Percentiles rank a stretch among this genome's conserved stretches.
Conservation (phyloP, 2,113 vertebrate genomes). For the Hoplias malabaricus region DNA sequence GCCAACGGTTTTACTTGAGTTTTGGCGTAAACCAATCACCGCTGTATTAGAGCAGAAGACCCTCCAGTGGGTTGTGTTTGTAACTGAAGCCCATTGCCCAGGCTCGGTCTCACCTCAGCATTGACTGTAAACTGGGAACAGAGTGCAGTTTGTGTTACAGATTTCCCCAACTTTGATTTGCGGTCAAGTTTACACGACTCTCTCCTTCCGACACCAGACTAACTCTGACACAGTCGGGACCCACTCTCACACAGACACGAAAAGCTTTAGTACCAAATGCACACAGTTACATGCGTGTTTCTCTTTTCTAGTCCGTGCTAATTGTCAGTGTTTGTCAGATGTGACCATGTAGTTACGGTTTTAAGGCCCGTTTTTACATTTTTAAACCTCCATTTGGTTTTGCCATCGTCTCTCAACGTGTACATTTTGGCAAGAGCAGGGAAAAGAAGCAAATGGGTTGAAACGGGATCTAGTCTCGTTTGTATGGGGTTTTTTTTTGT, state of each 20-base stretch:
- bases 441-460: slow-evolving; percentile 56
- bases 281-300: slow-evolving; percentile 41
- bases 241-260: slow-evolving; percentile 1
- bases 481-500: neutral
- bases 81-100: too few species aligned
- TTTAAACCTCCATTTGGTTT: slow-evolving; percentile 66
- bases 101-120: too few species aligned
- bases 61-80: too few species aligned
- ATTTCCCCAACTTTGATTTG: too few species aligned
- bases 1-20: too few species aligned
- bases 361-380: slow-evolving; percentile 23
- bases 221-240: too few species aligned
- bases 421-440: slow-evolving; percentile 72
- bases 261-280: slow-evolving; percentile 81
- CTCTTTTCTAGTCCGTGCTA: slow-evolving; percentile 57
- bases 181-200: too few species aligned
- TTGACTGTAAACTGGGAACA: too few species aligned
- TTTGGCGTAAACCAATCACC: too few species aligned
- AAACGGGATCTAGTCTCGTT: slow-evolving; percentile 55
- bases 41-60: too few species aligned
- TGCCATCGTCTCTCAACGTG: slow-evolving; percentile 57
- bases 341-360: slow-evolving; percentile 59
- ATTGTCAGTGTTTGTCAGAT: slow-evolving; percentile 32
- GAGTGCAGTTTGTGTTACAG: too few species aligned
- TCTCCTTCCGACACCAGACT: too few species aligned